A percentile compares a stretch with the other conserved stretches of the same genome.
These are phyloP conservation scores for Microdon myrmicae DNA, from an alignment of 2,888 invertebrate species.

Conservation along the genomic window DNA sequence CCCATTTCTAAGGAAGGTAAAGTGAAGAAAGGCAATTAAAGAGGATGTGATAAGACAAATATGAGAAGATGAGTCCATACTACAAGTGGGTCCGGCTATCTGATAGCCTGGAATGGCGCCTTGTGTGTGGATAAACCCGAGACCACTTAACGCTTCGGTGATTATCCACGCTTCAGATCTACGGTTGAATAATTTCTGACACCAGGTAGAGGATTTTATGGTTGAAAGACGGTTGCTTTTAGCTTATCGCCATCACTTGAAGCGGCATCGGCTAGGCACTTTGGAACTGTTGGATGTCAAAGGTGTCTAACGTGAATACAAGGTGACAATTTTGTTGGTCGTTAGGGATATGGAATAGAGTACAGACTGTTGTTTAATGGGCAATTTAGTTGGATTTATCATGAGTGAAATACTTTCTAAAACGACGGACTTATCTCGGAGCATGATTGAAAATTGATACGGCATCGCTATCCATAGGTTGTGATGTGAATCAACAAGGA, in stretches of 20 bases:
- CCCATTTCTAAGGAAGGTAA: background rate
- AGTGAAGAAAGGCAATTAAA: constrained; percentile 35
- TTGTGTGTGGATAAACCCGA: constrained; percentile 2
- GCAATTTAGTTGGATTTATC: constrained; percentile 26
- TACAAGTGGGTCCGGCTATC: too few relatives aligned
- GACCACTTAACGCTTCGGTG: constrained; percentile 28
- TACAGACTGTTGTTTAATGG: constrained; percentile 39
- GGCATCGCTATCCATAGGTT: too few relatives aligned
- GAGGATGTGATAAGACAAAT: constrained; percentile 38
- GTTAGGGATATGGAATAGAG: constrained; percentile 22
- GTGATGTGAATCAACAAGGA: too few relatives aligned
- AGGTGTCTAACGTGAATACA: constrained; percentile 10
- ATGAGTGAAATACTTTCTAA: too few relatives aligned
- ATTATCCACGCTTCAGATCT: constrained; percentile 31
- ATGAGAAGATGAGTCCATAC: too few relatives aligned
- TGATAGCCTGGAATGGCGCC: constrained; percentile 19
- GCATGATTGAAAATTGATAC: too few relatives aligned
- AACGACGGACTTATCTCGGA: too few relatives aligned
- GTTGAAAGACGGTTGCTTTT: constrained; percentile 9
- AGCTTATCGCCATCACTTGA: constrained; percentile 36
- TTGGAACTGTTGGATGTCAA: constrained; percentile 16
- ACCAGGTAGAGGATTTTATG: constrained; percentile 37
- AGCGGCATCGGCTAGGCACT: constrained; percentile 14
- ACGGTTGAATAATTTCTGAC: constrained; percentile 35
- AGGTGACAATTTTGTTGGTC: constrained; percentile 34